Evolutionary conservation across 1,140 invertebrate species (phyloP).

Genomic region (Polypedilum vanderplanki): DNA sequence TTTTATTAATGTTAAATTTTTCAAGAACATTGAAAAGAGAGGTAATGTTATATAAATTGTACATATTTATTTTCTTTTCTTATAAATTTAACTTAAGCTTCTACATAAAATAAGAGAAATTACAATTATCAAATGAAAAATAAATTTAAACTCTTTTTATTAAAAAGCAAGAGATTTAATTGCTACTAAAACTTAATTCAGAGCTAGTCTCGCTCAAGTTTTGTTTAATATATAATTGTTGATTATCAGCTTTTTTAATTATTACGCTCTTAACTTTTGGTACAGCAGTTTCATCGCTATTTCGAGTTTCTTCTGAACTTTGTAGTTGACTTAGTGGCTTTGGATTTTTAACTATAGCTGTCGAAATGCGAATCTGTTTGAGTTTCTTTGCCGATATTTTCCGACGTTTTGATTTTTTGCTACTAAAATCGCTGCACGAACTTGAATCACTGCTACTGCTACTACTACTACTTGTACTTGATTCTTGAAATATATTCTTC

Average conservation of each 20-base stretch:
- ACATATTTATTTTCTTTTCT: background rate
- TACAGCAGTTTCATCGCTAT: background rate
- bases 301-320: background rate
- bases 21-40: constrained; percentile 4
- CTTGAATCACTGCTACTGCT: background rate
- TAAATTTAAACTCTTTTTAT: too few relatives aligned
- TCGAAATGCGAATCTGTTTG: background rate
- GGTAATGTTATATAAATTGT: constrained; percentile 7
- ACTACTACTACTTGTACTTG: background rate
- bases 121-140: too few relatives aligned
- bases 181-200: background rate
- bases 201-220: background rate
- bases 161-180: too few relatives aligned
- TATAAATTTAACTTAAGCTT: too few relatives aligned
- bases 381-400: background rate
- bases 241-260: background rate
- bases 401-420: background rate
- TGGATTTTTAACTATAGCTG: background rate
- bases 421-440: background rate
- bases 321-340: background rate
- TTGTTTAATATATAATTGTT: background rate
- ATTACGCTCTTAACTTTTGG: background rate
- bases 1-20: background rate
- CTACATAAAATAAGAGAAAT: too few relatives aligned
- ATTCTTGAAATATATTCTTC: background rate